A percentile compares a stretch with the other conserved stretches of the same genome.
Conservation (phyloP, 2,797 vertebrate species). For the Hypotaenidia okinawae region DNA sequence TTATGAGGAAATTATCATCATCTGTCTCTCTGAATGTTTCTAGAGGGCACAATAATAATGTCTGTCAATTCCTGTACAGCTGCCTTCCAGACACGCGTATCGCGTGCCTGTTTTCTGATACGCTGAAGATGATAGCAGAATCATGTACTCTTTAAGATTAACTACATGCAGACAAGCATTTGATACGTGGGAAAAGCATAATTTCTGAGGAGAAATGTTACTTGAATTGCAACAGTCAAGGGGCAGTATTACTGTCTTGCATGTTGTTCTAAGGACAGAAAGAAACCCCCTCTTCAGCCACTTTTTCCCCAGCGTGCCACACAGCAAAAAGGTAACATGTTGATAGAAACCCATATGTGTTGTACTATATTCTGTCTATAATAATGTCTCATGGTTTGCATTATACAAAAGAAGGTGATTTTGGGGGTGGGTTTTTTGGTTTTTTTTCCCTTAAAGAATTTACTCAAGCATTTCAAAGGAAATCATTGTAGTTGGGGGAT, state of each 20-base stretch:
- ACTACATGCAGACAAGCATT: neutral
- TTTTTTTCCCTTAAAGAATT: neutral
- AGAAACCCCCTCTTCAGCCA: neutral
- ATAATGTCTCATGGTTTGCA: neutral
- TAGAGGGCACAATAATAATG: slow-evolving; percentile 43
- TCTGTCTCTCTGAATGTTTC: slow-evolving; percentile 32
- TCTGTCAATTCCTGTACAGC: slow-evolving; percentile 23
- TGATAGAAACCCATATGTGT: neutral
- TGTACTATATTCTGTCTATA: neutral
- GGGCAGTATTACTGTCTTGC: neutral
- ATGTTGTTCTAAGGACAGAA: neutral
- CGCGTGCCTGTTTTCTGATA: neutral
- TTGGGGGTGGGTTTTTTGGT: neutral
- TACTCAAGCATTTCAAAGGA: neutral
- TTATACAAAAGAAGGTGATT: neutral
- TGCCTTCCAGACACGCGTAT: neutral
- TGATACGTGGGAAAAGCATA: neutral
- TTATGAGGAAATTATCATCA: slow-evolving; percentile 31
- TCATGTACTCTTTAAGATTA: neutral
- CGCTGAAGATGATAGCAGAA: neutral
- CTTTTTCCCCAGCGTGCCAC: neutral
- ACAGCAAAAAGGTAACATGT: neutral
- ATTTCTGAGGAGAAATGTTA: neutral
- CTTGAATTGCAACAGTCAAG: neutral
- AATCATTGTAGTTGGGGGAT: neutral